Percentiles rank a stretch among this genome's conserved stretches.
phyloP scores from a whole-genome alignment of 2,113 vertebrate species.

The Capra hircus region DNA sequence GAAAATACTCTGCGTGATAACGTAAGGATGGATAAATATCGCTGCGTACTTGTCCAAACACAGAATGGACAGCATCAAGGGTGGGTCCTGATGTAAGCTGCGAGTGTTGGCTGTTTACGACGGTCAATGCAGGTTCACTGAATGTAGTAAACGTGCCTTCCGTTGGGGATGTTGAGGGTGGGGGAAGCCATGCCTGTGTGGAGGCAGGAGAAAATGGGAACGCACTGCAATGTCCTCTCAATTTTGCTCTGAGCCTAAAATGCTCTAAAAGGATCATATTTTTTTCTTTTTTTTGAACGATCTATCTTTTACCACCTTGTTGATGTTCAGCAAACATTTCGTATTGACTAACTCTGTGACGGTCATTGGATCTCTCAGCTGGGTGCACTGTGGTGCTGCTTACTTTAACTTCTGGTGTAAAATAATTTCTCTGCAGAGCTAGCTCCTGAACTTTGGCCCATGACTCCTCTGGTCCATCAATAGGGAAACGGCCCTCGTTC shows the following conservation, averaged over 20 bases:
- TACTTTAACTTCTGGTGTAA: accelerated
- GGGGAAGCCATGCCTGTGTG: neutral
- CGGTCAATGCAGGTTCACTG: accelerated
- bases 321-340: neutral
- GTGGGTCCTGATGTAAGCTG: neutral
- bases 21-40: neutral
- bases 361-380: neutral
- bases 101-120: neutral
- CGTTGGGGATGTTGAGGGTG: accelerated
- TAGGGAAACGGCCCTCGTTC: neutral
- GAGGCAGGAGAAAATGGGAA: too few relatives aligned
- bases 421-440: neutral
- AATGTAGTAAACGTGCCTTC: accelerated
- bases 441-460: accelerated
- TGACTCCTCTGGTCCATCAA: neutral
- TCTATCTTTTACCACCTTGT: neutral
- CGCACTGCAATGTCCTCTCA: neutral
- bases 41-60: accelerated
- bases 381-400: accelerated
- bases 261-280: neutral
- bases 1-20: accelerated
- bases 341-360: accelerated
- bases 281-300: neutral
- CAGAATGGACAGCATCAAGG: neutral
- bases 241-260: neutral